Evolutionary conservation across 2,113 vertebrate species (phyloP).

Genomic region (Trematocara variabile): DNA sequence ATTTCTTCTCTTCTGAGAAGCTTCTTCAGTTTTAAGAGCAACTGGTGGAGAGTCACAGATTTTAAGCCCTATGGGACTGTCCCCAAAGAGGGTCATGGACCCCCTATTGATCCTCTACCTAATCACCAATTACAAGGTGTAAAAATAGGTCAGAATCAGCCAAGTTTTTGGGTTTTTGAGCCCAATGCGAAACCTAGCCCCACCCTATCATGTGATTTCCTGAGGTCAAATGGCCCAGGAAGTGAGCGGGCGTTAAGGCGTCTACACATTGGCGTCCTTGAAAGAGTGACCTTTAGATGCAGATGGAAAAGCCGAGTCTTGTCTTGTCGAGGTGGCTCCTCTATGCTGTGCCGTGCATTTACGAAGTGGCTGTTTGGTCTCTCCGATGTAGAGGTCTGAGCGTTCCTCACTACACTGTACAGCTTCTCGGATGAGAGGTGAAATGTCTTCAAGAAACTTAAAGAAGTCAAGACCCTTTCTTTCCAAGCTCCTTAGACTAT

Average conservation of each 20-base stretch:
- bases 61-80: background rate
- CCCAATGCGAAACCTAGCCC: rapidly evolving
- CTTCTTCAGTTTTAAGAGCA: background rate
- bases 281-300: background rate
- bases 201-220: background rate
- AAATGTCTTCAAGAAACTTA: background rate
- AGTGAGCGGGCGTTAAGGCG: background rate
- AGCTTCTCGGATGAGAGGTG: background rate
- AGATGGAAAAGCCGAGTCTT: background rate
- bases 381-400: background rate
- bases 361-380: background rate
- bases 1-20: background rate
- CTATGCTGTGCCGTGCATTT: background rate
- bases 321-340: background rate
- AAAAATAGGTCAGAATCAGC: background rate
- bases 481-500: background rate
- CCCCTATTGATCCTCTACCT: background rate
- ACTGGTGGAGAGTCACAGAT: background rate
- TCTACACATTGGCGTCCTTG: rapidly evolving
- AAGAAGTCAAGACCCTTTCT: background rate
- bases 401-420: background rate
- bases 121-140: background rate
- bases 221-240: background rate
- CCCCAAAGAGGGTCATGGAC: background rate
- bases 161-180: background rate